A percentile compares a stretch with the other conserved stretches of the same genome.
phyloP scores from a whole-genome alignment of 2,888 invertebrate species.

The Dynastes hyllus region DNA sequence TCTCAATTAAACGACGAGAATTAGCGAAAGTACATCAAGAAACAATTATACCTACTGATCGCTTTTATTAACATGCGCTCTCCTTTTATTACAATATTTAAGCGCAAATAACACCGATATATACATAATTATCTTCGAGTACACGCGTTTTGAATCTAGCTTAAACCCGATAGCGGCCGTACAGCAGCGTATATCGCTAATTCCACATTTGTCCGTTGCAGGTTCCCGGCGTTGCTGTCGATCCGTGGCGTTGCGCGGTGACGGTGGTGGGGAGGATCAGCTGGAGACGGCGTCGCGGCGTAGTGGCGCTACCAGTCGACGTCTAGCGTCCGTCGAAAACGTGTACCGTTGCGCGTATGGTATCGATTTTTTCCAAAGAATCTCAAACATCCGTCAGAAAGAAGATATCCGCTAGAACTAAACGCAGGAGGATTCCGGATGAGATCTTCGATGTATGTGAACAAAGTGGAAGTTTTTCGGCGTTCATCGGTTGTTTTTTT shows the following conservation, averaged over 20 bases:
- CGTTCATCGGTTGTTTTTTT: conserved; percentile 51
- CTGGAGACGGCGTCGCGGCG: conserved; percentile 69
- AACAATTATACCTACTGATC: too few species aligned
- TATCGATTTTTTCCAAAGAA: conserved; percentile 53
- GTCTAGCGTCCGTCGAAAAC: conserved; percentile 72
- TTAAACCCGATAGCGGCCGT: background rate
- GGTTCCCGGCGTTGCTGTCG: conserved; percentile 69
- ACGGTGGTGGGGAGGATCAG: conserved; percentile 12
- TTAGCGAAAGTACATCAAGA: too few species aligned
- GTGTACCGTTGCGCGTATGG: conserved; percentile 54
- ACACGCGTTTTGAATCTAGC: too few species aligned
- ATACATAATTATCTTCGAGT: too few species aligned
- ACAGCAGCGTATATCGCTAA: conserved; percentile 37
- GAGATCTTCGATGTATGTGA: conserved; percentile 55
- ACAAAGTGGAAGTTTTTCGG: conserved; percentile 20
- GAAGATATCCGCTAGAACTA: background rate
- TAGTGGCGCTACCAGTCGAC: conserved; percentile 75
- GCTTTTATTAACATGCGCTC: too few species aligned
- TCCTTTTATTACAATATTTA: too few species aligned
- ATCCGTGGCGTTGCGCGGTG: conserved; percentile 39
- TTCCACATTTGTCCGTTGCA: conserved; percentile 68
- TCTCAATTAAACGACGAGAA: too few species aligned
- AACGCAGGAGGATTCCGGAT: background rate
- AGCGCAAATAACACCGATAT: too few species aligned
- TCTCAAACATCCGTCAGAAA: conserved; percentile 37